phyloP scores from a whole-genome alignment of 2,888 invertebrate genomes.

The Camptogramma bilineatum region DNA sequence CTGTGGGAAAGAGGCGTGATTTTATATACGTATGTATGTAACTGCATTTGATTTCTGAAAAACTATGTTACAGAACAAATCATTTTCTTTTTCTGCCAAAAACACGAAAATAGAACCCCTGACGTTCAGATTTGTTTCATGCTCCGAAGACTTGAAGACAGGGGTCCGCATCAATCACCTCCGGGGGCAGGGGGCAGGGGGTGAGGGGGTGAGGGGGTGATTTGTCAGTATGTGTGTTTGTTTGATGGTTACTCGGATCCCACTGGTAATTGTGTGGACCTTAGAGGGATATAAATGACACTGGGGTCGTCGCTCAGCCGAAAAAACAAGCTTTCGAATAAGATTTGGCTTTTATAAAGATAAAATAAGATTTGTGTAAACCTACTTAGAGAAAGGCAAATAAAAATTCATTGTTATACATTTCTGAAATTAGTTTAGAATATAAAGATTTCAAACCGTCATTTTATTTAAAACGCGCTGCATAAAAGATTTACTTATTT shows the following conservation, averaged over 20 bases:
- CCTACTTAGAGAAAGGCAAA: background rate
- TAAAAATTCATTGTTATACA: too few relatives aligned
- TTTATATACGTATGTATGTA: too few relatives aligned
- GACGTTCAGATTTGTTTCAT: conserved; percentile 39
- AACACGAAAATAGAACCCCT: conserved; percentile 12
- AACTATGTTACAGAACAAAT: background rate
- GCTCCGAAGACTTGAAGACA: conserved; percentile 48
- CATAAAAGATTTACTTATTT: too few relatives aligned
- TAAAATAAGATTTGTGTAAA: conserved; percentile 5
- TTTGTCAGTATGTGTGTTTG: conserved; percentile 50
- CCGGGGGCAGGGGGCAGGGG: conserved; percentile 33
- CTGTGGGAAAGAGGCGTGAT: too few relatives aligned
- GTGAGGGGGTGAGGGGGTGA: conserved; percentile 23
- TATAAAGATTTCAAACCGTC: too few relatives aligned
- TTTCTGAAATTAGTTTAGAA: too few relatives aligned
- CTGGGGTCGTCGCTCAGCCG: conserved; percentile 26
- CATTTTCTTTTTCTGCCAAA: background rate
- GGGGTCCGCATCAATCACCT: conserved; percentile 66
- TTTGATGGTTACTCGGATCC: conserved; percentile 44
- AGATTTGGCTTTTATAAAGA: background rate
- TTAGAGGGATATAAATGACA: conserved; percentile 42
- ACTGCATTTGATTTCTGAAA: too few relatives aligned
- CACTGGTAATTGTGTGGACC: conserved; percentile 45
- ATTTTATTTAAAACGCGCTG: too few relatives aligned
- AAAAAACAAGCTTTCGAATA: conserved; percentile 19